Base-by-base conservation (phyloP, 2,797 vertebrate species). In the Nannoperca obscura region DNA sequence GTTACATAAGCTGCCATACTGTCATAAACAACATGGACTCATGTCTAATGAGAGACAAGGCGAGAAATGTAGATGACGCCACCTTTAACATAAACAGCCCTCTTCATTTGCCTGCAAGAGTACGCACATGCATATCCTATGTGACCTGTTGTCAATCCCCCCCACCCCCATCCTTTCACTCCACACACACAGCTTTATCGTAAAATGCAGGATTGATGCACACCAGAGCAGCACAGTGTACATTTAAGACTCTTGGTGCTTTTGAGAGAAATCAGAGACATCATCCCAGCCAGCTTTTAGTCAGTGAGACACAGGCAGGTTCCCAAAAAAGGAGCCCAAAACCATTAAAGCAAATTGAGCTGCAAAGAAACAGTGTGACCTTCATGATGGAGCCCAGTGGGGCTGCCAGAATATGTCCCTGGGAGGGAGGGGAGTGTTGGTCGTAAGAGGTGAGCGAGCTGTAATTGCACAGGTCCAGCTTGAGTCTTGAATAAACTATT, bases 401-500 rank as follows among this genome's bases (percentile, higher is more conserved):
- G 58, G 74, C 77, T 78, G 63, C 49, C 50, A 72, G 71, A 60
- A 36, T 30, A 14, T 30, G 55, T 70, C 49, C 49, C 47, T 55
- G 5, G 8, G 5, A 30, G 52, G 1, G 3, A 12, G 20, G 27
- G 36, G 49, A 36, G 57, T 42, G 57, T 8, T 22, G 40, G 19
- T 42, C 73, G 66, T 61, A 73, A 68, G 59, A 79, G 59, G 53
- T 30, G 57, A 70, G 46, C 62, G 55, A 52, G 64, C 55, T 67
- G 66, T 59, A 76, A 82, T 78, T 3, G 20, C 17, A 73, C 67
- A 79, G 75, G 80, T 87, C 71, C 72, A 80, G 78, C 62, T 76
- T 46, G 38, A 62, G 65, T 82, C 72, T 92, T 78, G 86, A 88
- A 87, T 91, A 89, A 93, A 92, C 78, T 72, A 86, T 92, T 92